These are phyloP conservation scores for Varanus salvator DNA, from an alignment of 2,113 vertebrate genomes.

Conservation along the genomic window DNA sequence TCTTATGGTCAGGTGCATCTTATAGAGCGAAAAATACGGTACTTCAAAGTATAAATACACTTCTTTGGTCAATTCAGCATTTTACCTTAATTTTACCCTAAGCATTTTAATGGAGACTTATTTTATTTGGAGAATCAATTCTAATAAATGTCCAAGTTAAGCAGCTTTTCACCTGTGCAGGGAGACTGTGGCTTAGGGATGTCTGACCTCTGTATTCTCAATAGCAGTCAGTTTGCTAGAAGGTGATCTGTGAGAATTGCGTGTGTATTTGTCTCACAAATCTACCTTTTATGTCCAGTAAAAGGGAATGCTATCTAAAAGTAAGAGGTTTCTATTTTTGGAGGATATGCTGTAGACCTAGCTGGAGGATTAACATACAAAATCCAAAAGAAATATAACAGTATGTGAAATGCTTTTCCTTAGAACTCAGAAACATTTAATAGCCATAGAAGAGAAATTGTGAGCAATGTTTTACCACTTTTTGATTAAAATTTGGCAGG, in stretches of 20 bases:
- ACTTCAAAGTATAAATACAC: no score
- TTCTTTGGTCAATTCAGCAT: not conserved
- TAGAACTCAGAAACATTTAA: not conserved
- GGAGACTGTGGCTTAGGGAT: not conserved
- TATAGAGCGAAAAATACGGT: no score
- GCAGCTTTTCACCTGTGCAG: not conserved
- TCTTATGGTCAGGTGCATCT: no score
- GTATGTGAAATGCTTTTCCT: no score
- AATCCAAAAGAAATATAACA: not conserved
- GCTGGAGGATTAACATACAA: not conserved
- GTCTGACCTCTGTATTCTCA: not conserved
- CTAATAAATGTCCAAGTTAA: not conserved
- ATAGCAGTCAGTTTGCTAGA: not conserved
- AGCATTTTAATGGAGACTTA: not conserved
- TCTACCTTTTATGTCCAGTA: not conserved
- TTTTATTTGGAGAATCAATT: not conserved
- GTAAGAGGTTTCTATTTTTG: not conserved
- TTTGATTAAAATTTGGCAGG: not conserved
- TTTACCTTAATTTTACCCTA: not conserved
- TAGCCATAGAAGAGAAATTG: not conserved
- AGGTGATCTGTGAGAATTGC: not conserved
- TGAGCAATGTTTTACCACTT: not conserved
- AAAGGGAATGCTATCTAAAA: not conserved
- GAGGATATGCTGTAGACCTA: not conserved
- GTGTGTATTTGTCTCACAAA: not conserved